phyloP scores from a whole-genome alignment of 2,797 vertebrate genomes.

The Myiotriccus ornatus region DNA sequence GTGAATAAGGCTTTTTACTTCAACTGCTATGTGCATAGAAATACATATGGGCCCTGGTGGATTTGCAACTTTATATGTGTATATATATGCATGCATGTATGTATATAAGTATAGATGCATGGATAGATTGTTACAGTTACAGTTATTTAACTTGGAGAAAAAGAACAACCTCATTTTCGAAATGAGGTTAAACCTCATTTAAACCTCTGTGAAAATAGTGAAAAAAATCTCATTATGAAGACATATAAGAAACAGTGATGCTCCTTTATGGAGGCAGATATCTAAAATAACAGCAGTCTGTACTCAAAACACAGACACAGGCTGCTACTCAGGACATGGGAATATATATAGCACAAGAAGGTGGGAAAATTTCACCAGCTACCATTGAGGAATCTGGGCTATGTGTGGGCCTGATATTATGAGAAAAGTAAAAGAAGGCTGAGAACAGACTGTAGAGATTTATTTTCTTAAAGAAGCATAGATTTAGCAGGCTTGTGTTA shows the following conservation, averaged over 20 bases:
- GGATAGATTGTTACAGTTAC: background rate
- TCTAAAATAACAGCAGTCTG: constrained; percentile 22
- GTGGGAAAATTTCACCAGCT: constrained; percentile 4
- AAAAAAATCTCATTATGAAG: background rate
- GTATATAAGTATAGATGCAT: background rate
- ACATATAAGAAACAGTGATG: background rate
- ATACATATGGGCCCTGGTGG: background rate
- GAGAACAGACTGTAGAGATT: background rate
- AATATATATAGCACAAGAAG: constrained; percentile 23
- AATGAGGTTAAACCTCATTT: constrained; percentile 21
- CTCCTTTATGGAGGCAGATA: background rate
- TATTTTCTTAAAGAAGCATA: background rate
- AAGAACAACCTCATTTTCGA: background rate
- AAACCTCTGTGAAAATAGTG: constrained; percentile 5
- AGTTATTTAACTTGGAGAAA: background rate
- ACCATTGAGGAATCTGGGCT: constrained; percentile 33
- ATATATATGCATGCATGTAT: no score
- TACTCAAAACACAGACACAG: background rate
- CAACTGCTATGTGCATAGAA: background rate
- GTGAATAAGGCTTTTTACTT: background rate
- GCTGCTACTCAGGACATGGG: background rate
- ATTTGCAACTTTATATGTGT: background rate
- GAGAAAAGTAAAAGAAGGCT: constrained; percentile 26
- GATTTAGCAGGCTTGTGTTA: background rate
- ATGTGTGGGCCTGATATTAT: constrained; percentile 10